Evolutionary conservation across 2,113 vertebrate species (phyloP), one percentile per base, ranked within the genome.

Genomic region (Clarias gariepinus): DNA sequence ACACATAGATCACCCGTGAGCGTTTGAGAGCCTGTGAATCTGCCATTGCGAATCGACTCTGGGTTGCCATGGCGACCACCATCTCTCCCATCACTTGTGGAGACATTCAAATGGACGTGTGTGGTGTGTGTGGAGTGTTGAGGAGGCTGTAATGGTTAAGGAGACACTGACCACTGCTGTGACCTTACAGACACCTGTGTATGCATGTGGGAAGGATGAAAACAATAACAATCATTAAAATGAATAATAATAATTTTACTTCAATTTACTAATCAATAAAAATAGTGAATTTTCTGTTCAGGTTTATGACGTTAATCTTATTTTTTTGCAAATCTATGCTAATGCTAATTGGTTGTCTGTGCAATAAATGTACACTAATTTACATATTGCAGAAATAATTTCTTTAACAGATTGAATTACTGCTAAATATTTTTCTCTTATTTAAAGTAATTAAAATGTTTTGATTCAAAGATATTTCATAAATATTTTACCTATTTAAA

Each of bases 31-130:
- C 21, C 76, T 85, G 68, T 83, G 52, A 55, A 78, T 28, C 25
- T 61, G 64, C 69, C 41, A 21, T 71, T 61, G 47, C 19, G 47
- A 71, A 85, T 30, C n/a, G 25, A 66, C 28, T 74, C 55, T 57
- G 47, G 84, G 82, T 80, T 85, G 47, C 77, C 61, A 87, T 69
- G 86, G 77, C 10, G 12, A 79, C 73, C 73, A 71, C 55, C 4
- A 7, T 60, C 76, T 84, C 9, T 78, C 16, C 28, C 23, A 25
- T 83, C 47, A 61, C 74, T 80, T 52, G 12, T n/a, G n/a, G n/a
- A n/a, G n/a, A n/a, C n/a, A n/a, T n/a, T n/a, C n/a, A n/a, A n/a
- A n/a, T n/a, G n/a, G n/a, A n/a, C n/a, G n/a, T n/a, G n/a, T n/a
- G n/a, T n/a, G 73, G 60, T 66, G 41, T 76, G 73, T 76, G 73